Evolutionary conservation across 2,113 vertebrate genomes (phyloP), one percentile per base, ranked within the genome.

Genomic region (Cochlearius cochlearius): DNA sequence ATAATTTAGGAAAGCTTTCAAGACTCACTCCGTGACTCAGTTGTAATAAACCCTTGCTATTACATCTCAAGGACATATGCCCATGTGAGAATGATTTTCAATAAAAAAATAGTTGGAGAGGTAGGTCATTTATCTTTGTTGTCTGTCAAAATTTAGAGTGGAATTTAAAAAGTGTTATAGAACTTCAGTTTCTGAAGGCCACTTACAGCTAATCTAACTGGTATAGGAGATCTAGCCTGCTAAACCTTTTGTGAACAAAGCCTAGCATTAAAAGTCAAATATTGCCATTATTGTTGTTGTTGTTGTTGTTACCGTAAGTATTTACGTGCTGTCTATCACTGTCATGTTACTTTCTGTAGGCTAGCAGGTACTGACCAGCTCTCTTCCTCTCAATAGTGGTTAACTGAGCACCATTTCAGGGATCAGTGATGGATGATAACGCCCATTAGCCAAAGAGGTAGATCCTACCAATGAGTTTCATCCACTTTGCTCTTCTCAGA

Each of bases 61-160:
- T 95, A 53, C 43, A 77, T 86, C 67, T 91, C 94, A 95, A 95
- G 89, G 96, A 82, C 63, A 36, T 89, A 52, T 8, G 49, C 34
- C 69, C 34, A 43, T 89, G 59, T 69, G 30, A 84, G 56, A 97
- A 94, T 47, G 27, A 84, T 95, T 97, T 96, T 92, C 77, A 71
- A 67, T 83, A 18, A 73, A 82, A 90, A 88, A 87, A 27, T 38
- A 3, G 14, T 89, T 94, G 67, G 55, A 71, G 47, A 87, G 23
- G 22, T n/a, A 59, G 52, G 77, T 63, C 55, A 52, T 96, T 96
- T 96, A 71, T 97, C 77, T 94, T 91, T 75, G 21, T 62, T 95
- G 64, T 55, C 73, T 91, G 91, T 88, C 90, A 93, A 92, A 87
- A 92, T 88, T 76, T 91, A 88, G 52, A 63, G 45, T 83, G 47